Evolutionary conservation across 2,797 vertebrate species (phyloP).

Genomic region (Liasis olivaceus): DNA sequence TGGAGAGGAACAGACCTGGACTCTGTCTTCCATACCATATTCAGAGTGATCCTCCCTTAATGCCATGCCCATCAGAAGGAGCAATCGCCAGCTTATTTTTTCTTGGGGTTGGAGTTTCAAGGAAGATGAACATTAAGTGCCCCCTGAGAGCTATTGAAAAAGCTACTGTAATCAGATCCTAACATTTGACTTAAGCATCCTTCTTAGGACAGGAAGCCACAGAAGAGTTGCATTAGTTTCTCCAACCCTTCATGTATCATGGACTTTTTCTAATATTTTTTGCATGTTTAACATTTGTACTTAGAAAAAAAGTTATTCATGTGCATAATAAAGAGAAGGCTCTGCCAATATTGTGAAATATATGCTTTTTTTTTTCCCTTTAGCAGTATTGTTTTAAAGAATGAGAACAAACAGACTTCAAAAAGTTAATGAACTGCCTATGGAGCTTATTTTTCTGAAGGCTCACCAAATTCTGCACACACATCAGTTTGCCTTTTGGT

Average conservation of each 20-base stretch:
- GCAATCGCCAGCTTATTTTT: neutral
- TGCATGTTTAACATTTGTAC: neutral
- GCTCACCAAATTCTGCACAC: slow-evolving; percentile 24
- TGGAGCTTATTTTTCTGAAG: slow-evolving; percentile 44
- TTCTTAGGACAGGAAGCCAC: neutral
- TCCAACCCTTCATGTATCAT: neutral
- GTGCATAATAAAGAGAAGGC: neutral
- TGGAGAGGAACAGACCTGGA: neutral
- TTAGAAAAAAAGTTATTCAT: neutral
- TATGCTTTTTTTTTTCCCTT: neutral
- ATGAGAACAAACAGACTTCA: slow-evolving; percentile 32
- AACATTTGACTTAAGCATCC: neutral
- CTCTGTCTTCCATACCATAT: neutral
- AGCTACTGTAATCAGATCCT: neutral
- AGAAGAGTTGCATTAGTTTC: neutral
- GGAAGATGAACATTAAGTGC: neutral
- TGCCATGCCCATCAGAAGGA: neutral
- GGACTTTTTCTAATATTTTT: neutral
- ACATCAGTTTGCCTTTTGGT: slow-evolving; percentile 30
- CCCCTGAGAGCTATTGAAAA: neutral
- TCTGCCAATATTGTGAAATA: neutral
- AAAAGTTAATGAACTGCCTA: slow-evolving; percentile 51
- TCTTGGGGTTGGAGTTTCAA: neutral
- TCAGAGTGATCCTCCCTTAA: neutral
- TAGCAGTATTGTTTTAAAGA: slow-evolving; percentile 22